phyloP scores from a whole-genome alignment of 1,140 invertebrate genomes.

The Popillia japonica region DNA sequence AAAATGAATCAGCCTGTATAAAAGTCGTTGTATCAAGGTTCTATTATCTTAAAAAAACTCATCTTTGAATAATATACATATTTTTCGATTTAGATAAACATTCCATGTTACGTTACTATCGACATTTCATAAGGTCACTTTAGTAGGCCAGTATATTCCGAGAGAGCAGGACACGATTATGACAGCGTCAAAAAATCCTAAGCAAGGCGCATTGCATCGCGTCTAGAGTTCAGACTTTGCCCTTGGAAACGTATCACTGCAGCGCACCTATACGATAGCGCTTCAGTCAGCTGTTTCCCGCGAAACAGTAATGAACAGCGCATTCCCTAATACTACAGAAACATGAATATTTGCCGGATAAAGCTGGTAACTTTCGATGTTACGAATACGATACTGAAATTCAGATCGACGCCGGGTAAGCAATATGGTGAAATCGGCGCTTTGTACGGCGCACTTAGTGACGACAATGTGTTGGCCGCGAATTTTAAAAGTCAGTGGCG shows the following conservation, averaged over 20 bases:
- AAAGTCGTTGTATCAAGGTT: not conserved
- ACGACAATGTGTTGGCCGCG: conserved; percentile 66
- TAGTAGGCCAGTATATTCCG: not conserved
- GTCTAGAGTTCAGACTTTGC: conserved; percentile 18
- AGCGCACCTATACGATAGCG: not conserved
- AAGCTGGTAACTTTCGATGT: conserved; percentile 86
- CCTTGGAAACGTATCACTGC: conserved; percentile 5
- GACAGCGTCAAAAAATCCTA: not conserved
- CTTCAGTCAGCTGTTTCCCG: not conserved
- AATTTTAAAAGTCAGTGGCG: conserved; percentile 73
- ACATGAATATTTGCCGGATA: conserved; percentile 61
- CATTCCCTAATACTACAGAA: not conserved
- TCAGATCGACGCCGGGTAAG: conserved; percentile 72
- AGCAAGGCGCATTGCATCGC: not conserved
- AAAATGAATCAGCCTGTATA: not conserved
- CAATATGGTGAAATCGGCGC: conserved; percentile 76
- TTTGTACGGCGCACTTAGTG: conserved; percentile 72
- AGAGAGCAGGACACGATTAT: not conserved
- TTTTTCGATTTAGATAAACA: not conserved
- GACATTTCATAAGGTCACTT: not conserved
- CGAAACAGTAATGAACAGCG: not conserved
- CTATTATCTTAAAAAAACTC: not conserved
- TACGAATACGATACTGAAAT: conserved; percentile 82
- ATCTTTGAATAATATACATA: not conserved
- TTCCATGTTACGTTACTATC: not conserved